phyloP scores from a whole-genome alignment of 2,113 vertebrate species.

The Guaruba guarouba region DNA sequence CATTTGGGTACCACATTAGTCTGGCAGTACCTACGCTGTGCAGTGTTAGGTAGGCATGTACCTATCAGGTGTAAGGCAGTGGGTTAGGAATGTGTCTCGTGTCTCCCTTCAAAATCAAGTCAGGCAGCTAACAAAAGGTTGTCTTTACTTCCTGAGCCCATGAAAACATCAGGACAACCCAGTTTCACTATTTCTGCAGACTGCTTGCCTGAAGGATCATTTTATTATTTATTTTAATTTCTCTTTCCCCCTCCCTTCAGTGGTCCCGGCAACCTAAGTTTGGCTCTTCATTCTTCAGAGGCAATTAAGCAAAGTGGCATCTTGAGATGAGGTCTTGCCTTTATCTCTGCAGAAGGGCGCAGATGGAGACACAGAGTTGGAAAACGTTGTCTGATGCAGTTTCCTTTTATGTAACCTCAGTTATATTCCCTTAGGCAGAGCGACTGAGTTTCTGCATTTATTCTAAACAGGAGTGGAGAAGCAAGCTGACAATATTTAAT shows the following conservation, averaged over 20 bases:
- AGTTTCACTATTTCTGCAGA: not conserved
- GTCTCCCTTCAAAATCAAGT: not conserved
- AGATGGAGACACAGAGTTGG: not conserved
- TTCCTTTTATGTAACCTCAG: not conserved
- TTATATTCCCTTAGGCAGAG: not conserved
- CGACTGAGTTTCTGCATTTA: not conserved
- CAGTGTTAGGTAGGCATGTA: fast-evolving
- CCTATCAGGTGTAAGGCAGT: not conserved
- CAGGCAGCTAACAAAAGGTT: not conserved
- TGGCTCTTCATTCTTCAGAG: not conserved
- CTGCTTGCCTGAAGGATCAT: not conserved
- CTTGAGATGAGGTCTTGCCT: not conserved
- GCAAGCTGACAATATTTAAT: not conserved
- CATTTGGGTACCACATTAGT: not conserved
- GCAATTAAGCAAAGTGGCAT: slow-evolving; percentile 7
- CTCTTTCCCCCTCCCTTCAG: not conserved
- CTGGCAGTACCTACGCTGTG: not conserved
- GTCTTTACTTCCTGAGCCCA: not conserved
- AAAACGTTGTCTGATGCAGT: not conserved
- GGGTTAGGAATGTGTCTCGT: not conserved
- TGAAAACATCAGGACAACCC: not conserved
- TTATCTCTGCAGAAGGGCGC: not conserved
- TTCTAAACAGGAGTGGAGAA: not conserved
- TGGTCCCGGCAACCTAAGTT: not conserved
- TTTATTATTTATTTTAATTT: not conserved